Conservation (phyloP, 2,888 invertebrate genomes). For the Dyspetes luteomarginatus region DNA sequence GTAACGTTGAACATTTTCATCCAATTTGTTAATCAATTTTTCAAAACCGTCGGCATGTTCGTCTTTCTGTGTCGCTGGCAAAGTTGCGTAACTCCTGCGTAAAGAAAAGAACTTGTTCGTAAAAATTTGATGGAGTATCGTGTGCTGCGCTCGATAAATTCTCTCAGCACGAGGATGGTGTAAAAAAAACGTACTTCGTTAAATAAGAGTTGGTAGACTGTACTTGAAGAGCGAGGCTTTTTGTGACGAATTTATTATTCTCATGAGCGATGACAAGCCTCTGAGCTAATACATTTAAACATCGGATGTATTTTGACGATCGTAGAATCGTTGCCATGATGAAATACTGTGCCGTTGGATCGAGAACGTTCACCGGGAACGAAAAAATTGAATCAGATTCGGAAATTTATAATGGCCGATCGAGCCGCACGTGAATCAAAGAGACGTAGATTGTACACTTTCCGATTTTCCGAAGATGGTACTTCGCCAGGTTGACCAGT, state of each 20-base stretch:
- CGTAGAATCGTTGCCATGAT: conserved; percentile 88
- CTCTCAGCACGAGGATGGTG: no score
- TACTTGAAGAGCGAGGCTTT: conserved; percentile 41
- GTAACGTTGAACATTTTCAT: conserved; percentile 88
- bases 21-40: conserved; percentile 87
- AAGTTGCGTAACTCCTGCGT: conserved; percentile 86
- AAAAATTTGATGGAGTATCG: neutral
- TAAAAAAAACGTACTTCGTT: conserved; percentile 58
- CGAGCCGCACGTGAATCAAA: conserved; percentile 44
- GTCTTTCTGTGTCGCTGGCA: conserved; percentile 83
- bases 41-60: conserved; percentile 87
- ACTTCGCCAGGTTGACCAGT: neutral
- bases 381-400: conserved; percentile 33
- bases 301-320: conserved; percentile 90
- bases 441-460: neutral
- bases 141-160: conserved; percentile 34
- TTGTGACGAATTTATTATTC: conserved; percentile 22
- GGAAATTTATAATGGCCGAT: conserved; percentile 38
- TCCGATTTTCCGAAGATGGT: neutral
- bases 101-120: conserved; percentile 36
- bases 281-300: conserved; percentile 89
- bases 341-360: conserved; percentile 4
- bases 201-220: conserved; percentile 46
- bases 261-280: conserved; percentile 85
- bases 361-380: conserved; percentile 29